Conservation (phyloP, 2,888 invertebrate genomes). For the Pecten maximus region DNA sequence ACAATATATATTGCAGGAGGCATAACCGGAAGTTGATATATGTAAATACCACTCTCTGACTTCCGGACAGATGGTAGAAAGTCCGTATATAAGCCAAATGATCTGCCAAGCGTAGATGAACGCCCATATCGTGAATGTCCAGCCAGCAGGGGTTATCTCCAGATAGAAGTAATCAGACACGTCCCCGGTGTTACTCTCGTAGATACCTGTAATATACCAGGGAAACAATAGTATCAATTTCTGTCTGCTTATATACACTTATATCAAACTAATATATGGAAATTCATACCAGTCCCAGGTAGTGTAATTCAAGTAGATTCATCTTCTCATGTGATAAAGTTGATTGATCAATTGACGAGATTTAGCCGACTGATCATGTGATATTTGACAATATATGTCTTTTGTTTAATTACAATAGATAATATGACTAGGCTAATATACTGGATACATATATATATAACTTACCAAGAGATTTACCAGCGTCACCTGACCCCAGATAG, state of each 20-base stretch:
- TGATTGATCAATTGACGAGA: too few species aligned
- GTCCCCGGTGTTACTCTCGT: conserved; percentile 65
- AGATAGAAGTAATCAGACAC: conserved; percentile 73
- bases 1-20: conserved; percentile 65
- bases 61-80: conserved; percentile 69
- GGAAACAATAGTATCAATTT: too few species aligned
- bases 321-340: not conserved
- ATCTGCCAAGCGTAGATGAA: conserved; percentile 78
- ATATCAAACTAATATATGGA: too few species aligned
- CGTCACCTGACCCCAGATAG: not conserved
- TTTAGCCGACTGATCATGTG: too few species aligned
- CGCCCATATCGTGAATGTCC: conserved; percentile 78
- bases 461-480: not conserved
- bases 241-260: too few species aligned
- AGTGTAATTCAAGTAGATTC: not conserved
- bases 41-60: conserved; percentile 64
- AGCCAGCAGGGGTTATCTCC: conserved; percentile 78
- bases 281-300: too few species aligned
- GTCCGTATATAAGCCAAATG: conserved; percentile 74
- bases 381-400: too few species aligned
- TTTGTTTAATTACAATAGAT: too few species aligned
- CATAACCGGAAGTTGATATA: conserved; percentile 65
- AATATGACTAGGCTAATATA: too few species aligned
- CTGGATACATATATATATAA: too few species aligned
- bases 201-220: conserved; percentile 68